phyloP scores from a whole-genome alignment of 2,797 vertebrate genomes.

The Mus caroli region DNA sequence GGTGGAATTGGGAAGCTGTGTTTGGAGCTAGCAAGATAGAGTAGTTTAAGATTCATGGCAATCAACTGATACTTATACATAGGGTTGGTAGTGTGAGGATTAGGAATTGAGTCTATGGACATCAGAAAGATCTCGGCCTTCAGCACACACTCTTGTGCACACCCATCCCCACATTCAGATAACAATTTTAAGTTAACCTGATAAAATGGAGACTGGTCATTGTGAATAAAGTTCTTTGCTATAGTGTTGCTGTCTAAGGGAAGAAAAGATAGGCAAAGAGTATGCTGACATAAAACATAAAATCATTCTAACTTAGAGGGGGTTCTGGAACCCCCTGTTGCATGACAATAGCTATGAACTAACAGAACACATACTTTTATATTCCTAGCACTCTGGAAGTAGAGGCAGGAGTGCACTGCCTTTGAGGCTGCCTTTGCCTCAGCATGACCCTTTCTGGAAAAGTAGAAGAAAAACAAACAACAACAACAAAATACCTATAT shows the following conservation, averaged over 20 bases:
- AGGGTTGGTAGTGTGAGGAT: not conserved
- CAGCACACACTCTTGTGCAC: not conserved
- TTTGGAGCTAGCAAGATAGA: not conserved
- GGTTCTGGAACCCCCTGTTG: not conserved
- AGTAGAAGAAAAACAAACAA: not conserved
- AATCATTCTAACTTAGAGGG: not conserved
- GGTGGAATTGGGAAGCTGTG: not conserved
- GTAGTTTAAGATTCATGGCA: not conserved
- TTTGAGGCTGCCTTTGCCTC: not conserved
- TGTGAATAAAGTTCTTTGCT: not conserved
- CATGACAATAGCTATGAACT: not conserved
- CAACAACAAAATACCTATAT: not conserved
- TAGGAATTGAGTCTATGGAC: not conserved
- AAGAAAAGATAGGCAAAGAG: constrained; percentile 4
- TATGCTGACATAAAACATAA: not conserved
- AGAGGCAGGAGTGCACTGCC: not conserved
- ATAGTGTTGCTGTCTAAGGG: not conserved
- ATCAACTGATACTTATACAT: not conserved
- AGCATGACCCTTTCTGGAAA: not conserved
- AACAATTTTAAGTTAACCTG: constrained; percentile 18
- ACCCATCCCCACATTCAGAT: not conserved
- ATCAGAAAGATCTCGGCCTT: not conserved
- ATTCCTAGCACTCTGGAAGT: not conserved
- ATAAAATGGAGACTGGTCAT: not conserved
- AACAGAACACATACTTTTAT: not conserved